Percentiles rank a stretch among this genome's conserved stretches.
phyloP scores from a whole-genome alignment of 2,797 vertebrate species.

The Takifugu ocellatus region DNA sequence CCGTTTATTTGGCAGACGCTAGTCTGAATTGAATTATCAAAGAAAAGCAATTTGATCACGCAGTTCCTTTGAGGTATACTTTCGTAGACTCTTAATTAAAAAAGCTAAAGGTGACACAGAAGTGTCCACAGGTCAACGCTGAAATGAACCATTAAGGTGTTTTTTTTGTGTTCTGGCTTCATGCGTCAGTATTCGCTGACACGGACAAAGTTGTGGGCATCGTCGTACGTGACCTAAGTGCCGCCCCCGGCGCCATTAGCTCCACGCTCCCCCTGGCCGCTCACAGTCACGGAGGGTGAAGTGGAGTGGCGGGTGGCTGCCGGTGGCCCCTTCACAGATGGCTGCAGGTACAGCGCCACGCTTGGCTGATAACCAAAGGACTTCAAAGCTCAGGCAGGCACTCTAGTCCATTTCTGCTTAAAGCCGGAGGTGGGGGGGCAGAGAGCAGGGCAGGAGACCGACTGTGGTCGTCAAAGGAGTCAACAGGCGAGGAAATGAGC shows the following conservation, averaged over 20 bases:
- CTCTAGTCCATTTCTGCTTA: conserved; percentile 65
- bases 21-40: no score
- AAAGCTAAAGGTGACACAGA: no score
- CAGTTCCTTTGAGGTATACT: no score
- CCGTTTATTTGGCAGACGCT: no score
- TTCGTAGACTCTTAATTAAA: no score
- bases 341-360: conserved; percentile 73
- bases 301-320: conserved; percentile 56
- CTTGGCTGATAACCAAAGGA: conserved; percentile 78
- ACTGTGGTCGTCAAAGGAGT: conserved; percentile 50
- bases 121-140: no score
- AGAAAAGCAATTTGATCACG: no score
- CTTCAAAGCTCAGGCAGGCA: conserved; percentile 72
- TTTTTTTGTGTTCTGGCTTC: conserved; percentile 4
- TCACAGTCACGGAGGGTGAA: conserved; percentile 57
- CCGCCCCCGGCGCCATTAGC: conserved; percentile 21
- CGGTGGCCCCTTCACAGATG: conserved; percentile 76
- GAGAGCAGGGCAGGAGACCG: conserved; percentile 43
- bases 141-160: no score
- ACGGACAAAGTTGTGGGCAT: conserved; percentile 16
- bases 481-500: conserved; percentile 65
- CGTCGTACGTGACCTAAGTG: conserved; percentile 12
- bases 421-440: conserved; percentile 56
- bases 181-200: conserved; percentile 12
- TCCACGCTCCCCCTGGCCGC: conserved; percentile 29